Evolutionary conservation across 2,888 invertebrate species (phyloP), one percentile per base, ranked within the genome.

Genomic region (Ischnus inquisitorius): DNA sequence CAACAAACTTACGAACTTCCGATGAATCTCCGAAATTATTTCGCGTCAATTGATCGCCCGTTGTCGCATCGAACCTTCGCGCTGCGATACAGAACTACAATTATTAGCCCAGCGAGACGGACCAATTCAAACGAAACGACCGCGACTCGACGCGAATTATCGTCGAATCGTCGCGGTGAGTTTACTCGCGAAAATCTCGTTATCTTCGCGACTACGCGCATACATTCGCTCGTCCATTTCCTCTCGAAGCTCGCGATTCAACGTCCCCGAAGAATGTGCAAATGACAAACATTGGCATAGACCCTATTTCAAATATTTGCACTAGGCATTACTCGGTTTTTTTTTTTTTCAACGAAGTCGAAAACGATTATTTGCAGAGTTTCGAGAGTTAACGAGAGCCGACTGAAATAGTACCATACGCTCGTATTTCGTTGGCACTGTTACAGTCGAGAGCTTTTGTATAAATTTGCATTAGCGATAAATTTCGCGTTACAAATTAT

Each of bases 251-350:
- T 71, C 22, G 64, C 19, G 25, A 10, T 46, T 75, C 64, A 39
- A 46, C 19, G 19, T 79, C 62, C 12, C 60, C n/a, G 22, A 71
- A 67, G 39, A 48, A 79, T 16, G 48, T 25, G 65, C 57, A 41
- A 62, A 74, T 8, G 39, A 51, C 62, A 43, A 0, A 34, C 74
- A 34, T 12, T 16, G 28, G n/a, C n/a, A n/a, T n/a, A n/a, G 39
- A 57, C 34, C 34, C 10, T 14, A 39, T 39, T n/a, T 72, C 28
- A 79, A 79, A 83, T 79, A 83, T 83, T 83, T 74, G 67, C 83
- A 16, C 3, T 28, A n/a, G 8, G 25, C 28, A 65, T 51, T 65
- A 65, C 60, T 64, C 28, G 16, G 34, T 14, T 65, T 54, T 62
- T 71, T 34, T 65, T 16, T 48, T 57, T 14, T 43, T 77, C 14